Base-by-base conservation (phyloP, 1,140 invertebrate species). In the Ooceraea biroi region DNA sequence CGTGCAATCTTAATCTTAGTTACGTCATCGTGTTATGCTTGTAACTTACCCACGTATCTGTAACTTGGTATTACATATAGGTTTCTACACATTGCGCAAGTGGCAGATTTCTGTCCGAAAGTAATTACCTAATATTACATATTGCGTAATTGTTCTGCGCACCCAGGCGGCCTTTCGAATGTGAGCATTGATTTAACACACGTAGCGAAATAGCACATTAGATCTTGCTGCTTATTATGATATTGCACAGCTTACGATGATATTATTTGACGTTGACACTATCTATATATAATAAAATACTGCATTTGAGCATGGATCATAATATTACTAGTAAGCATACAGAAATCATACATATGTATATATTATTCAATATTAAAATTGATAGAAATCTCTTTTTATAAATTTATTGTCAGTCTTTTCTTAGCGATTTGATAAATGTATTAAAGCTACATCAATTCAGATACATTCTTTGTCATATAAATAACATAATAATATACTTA, bases 131-230 rank as follows among this genome's bases (percentile, higher is more conserved):
- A 84, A 88, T 90, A 92, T 86, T 91, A 89, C 71, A 93, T 90
- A 85, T 88, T 84, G 87, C 89, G 86, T 91, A 93, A 91, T 88
- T 93, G 88, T 94, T 91, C 87, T 84, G 88, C 93, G 92, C 92
- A 93, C 90, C 86, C 93, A 91, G 92, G 93, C 89, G 92, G 91
- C 91, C 92, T 92, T 92, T 90, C 92, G 90, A 94, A 93, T 94
- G 92, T 94, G 93, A 93, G 92, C 93, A 94, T 94, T 93, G 85
- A 88, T 90, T 91, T 78, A 91, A 91, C 92, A 92, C 90, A 91
- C 88, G 89, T 93, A 93, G 90, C 89, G 30, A 84, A 83, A 57
- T 89, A 92, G 90, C 69, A 36, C 36, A 44, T 82, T 90, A 90
- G 84, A 87, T 76, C 83, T 85, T 73, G 55, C 65, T 65, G 87